phyloP scores from a whole-genome alignment of 2,888 invertebrate genomes.

The Sinhomidia bicolor region DNA sequence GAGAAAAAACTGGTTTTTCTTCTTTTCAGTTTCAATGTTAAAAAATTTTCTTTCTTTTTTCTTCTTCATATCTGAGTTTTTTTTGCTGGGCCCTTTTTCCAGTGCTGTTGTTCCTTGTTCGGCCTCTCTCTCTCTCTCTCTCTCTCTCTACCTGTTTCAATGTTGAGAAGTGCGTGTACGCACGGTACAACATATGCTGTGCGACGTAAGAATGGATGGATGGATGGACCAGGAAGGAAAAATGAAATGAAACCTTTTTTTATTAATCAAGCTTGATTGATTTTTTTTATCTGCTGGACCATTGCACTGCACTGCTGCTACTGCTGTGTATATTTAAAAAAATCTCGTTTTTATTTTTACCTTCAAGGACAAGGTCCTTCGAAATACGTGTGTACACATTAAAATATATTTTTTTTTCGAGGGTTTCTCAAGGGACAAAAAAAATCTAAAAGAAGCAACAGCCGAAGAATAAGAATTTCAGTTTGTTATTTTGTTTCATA shows the following conservation, averaged over 20 bases:
- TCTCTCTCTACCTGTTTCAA: constrained; percentile 46
- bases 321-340: neutral
- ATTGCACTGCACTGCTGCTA: neutral
- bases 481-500: neutral
- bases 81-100: neutral
- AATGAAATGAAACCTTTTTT: constrained; percentile 35
- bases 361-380: constrained; percentile 30
- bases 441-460: neutral
- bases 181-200: constrained; percentile 27
- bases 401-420: constrained; percentile 32
- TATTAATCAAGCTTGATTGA: constrained; percentile 55
- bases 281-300: constrained; percentile 33
- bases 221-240: constrained; percentile 31
- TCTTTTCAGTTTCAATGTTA: constrained; percentile 21
- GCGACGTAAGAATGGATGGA: neutral
- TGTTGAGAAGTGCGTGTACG: neutral
- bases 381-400: neutral
- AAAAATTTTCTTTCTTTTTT: constrained; percentile 11
- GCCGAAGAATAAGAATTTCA: neutral
- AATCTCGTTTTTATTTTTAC: neutral
- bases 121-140: too few relatives aligned
- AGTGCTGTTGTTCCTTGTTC: neutral
- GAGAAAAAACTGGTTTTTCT: constrained; percentile 61
- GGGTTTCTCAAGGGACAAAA: constrained; percentile 16
- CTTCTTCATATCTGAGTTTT: neutral